A percentile compares a stretch with the other conserved stretches of the same genome.
Evolutionary conservation across 2,113 vertebrate genomes (phyloP).

Genomic region (Xenopus borealis): DNA sequence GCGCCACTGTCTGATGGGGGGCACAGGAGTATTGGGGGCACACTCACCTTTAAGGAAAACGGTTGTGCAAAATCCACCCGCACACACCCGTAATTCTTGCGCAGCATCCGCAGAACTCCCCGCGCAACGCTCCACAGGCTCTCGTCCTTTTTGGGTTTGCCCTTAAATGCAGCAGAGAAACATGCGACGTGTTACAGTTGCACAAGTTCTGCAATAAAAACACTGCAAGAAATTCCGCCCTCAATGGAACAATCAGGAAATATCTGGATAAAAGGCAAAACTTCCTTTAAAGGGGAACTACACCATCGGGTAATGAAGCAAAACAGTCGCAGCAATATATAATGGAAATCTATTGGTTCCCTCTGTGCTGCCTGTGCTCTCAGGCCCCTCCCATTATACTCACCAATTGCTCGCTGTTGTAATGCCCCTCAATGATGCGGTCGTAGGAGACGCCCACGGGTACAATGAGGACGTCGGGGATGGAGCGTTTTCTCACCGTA

Average conservation of each 20-base stretch:
- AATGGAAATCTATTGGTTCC: too few relatives aligned
- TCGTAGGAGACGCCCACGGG: conserved; percentile 97
- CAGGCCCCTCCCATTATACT: conserved; percentile 34
- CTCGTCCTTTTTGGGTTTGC: conserved; percentile 97
- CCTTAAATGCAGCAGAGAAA: conserved; percentile 61
- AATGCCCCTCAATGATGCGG: conserved; percentile 96
- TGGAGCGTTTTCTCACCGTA: conserved; percentile 73
- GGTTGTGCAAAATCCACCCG: conserved; percentile 97
- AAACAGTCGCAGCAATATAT: too few relatives aligned
- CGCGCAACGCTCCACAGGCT: conserved; percentile 91
- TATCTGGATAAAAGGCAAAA: too few relatives aligned
- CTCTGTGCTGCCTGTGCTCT: too few relatives aligned
- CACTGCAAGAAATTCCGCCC: too few relatives aligned
- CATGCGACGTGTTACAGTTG: too few relatives aligned
- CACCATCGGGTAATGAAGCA: too few relatives aligned
- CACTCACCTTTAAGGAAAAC: conserved; percentile 90
- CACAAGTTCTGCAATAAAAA: too few relatives aligned
- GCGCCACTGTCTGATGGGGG: too few relatives aligned
- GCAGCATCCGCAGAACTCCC: conserved; percentile 92
- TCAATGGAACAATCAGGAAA: too few relatives aligned
- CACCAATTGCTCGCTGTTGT: conserved; percentile 96
- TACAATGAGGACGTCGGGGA: conserved; percentile 86
- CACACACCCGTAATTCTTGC: conserved; percentile 96
- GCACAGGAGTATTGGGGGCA: too few relatives aligned
- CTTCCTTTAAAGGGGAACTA: too few relatives aligned